phyloP scores from a whole-genome alignment of 2,113 vertebrate species.

The Petroica traversi region DNA sequence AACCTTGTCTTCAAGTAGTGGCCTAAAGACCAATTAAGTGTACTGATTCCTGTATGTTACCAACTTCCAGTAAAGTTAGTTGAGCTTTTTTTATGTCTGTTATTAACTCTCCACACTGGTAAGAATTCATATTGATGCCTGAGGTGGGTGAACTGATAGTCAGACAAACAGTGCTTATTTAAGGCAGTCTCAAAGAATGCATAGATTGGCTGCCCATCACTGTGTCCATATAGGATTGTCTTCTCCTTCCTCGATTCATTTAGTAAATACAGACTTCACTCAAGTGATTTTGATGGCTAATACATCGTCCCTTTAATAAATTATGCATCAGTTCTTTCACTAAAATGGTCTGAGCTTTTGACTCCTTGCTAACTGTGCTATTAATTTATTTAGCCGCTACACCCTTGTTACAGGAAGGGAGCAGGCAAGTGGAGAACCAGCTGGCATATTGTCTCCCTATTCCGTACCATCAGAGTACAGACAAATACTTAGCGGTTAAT shows the following conservation, averaged over 20 bases:
- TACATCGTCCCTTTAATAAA: not conserved
- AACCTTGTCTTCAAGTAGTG: not conserved
- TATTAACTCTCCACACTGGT: not conserved
- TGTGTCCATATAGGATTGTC: not conserved
- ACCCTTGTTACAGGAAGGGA: not conserved
- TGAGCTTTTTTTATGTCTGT: not conserved
- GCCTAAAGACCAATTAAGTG: not conserved
- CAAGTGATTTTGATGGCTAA: not conserved
- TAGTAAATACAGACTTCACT: not conserved
- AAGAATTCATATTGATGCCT: not conserved
- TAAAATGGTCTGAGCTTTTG: not conserved
- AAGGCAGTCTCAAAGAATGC: not conserved
- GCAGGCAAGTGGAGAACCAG: not conserved
- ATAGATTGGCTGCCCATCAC: not conserved
- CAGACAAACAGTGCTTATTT: not conserved
- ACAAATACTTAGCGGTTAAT: slow-evolving; percentile 9
- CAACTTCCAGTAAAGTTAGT: not conserved
- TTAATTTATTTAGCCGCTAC: not conserved
- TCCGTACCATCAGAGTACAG: not conserved
- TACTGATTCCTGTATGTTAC: not conserved
- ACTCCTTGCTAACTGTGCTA: not conserved
- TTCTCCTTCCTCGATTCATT: not conserved
- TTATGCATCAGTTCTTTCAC: not conserved
- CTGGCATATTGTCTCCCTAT: not conserved
- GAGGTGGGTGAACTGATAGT: not conserved